phyloP scores from a whole-genome alignment of 92 coral and sea anemone genomes.

The Epizoanthus ramosus region DNA sequence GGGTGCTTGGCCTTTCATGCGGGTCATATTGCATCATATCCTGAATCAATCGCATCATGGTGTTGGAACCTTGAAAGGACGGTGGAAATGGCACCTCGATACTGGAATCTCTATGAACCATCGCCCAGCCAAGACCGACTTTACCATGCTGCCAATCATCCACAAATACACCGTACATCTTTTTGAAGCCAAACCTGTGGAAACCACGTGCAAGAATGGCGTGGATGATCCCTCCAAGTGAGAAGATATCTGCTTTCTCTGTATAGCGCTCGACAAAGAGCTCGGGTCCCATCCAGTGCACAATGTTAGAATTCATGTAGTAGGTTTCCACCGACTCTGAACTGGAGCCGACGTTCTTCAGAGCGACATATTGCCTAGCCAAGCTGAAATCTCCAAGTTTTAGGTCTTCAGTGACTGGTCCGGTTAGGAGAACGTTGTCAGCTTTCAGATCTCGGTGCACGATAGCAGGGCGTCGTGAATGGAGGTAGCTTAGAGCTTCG shows the following conservation, averaged over 20 bases:
- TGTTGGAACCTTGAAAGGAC: constrained; percentile 8
- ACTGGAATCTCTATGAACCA: constrained; percentile 40
- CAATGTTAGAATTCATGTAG: constrained; percentile 51
- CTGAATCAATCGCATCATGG: constrained; percentile 29
- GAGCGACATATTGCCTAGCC: constrained; percentile 63
- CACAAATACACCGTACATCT: constrained; percentile 74
- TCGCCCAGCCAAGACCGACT: constrained; percentile 48
- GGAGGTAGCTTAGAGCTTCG: constrained; percentile 63
- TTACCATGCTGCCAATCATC: constrained; percentile 5
- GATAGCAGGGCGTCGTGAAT: constrained; percentile 29
- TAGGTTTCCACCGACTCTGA: not conserved
- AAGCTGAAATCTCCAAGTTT: constrained; percentile 86
- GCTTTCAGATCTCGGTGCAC: constrained; percentile 87
- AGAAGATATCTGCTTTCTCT: constrained; percentile 74
- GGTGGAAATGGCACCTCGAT: constrained; percentile 29
- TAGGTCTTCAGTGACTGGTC: constrained; percentile 45
- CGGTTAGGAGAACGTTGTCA: constrained; percentile 72
- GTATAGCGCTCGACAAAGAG: constrained; percentile 53
- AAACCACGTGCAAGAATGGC: constrained; percentile 75
- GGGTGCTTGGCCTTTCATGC: constrained; percentile 49
- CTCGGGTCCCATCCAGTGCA: constrained; percentile 78
- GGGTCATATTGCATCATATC: constrained; percentile 40
- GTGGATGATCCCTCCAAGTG: constrained; percentile 72
- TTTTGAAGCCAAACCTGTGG: constrained; percentile 26
- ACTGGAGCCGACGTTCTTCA: constrained; percentile 9